A percentile compares a stretch with the other conserved stretches of the same genome.
Evolutionary conservation across 2,888 invertebrate species (phyloP).

Genomic region (Sericinus montela): DNA sequence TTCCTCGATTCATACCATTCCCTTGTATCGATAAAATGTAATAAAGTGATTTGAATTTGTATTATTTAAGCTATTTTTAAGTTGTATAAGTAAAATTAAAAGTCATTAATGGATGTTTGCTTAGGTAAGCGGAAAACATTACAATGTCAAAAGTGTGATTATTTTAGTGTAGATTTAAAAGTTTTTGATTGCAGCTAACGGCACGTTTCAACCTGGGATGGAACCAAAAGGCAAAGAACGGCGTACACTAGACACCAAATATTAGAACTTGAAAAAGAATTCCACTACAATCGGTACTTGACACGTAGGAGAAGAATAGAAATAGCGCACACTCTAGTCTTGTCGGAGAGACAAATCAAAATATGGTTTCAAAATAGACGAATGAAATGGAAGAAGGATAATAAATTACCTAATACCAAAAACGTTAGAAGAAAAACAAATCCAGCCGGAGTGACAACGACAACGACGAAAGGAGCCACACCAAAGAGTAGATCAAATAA

Average conservation of each 20-base stretch:
- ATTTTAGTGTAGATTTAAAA: slow-evolving; percentile 50
- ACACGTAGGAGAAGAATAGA: slow-evolving; percentile 97
- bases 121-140: slow-evolving; percentile 71
- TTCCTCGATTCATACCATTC: slow-evolving; percentile 69
- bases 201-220: slow-evolving; percentile 93
- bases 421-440: slow-evolving; percentile 87
- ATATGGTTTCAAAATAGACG: slow-evolving; percentile 93
- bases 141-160: slow-evolving; percentile 74
- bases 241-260: slow-evolving; percentile 99
- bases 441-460: slow-evolving; percentile 84
- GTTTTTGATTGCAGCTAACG: slow-evolving; percentile 84
- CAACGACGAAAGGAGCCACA: slow-evolving; percentile 76
- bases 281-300: slow-evolving; percentile 98
- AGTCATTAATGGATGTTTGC: slow-evolving; percentile 74
- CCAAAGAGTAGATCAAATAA: slow-evolving; percentile 84
- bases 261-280: slow-evolving; percentile 97
- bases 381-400: slow-evolving; percentile 89
- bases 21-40: slow-evolving; percentile 70
- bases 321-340: slow-evolving; percentile 96
- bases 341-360: slow-evolving; percentile 93
- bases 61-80: slow-evolving; percentile 55
- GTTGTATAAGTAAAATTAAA: slow-evolving; percentile 60
- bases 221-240: slow-evolving; percentile 97
- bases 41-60: slow-evolving; percentile 63
- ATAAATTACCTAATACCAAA: slow-evolving; percentile 92